Evolutionary conservation across 2,113 vertebrate species (phyloP).

Genomic region (Catharus fuscescens): DNA sequence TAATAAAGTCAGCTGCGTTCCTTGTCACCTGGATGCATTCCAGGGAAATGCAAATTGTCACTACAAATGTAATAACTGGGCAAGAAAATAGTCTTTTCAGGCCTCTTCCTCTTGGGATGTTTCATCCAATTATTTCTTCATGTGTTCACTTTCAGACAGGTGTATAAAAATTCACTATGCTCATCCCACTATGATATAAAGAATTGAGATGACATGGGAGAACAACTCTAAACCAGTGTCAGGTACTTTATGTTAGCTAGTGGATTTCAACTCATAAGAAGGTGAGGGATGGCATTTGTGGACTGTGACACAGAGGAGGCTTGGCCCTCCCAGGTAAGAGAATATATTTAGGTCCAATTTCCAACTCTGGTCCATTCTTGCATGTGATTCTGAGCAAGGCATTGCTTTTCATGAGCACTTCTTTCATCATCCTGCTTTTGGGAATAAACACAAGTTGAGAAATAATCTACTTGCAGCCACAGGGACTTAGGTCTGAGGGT

Average conservation of each 20-base stretch:
- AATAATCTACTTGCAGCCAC: background rate
- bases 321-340: background rate
- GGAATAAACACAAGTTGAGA: background rate
- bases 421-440: background rate
- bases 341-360: background rate
- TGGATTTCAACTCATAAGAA: background rate
- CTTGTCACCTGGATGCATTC: constrained; percentile 24
- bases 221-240: background rate
- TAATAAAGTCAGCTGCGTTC: constrained; percentile 30
- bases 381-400: background rate
- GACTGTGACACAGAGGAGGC: background rate
- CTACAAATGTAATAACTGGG: constrained; percentile 30
- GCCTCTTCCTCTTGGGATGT: background rate
- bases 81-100: constrained; percentile 14
- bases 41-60: constrained; percentile 43
- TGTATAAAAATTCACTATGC: background rate
- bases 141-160: background rate
- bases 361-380: background rate
- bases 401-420: background rate
- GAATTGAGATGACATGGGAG: background rate
- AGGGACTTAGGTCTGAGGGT: background rate
- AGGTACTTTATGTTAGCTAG: background rate
- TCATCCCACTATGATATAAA: background rate
- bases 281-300: background rate
- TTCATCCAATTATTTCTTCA: background rate